Conservation (phyloP, 2,797 vertebrate genomes). For the Fratercula arctica region DNA sequence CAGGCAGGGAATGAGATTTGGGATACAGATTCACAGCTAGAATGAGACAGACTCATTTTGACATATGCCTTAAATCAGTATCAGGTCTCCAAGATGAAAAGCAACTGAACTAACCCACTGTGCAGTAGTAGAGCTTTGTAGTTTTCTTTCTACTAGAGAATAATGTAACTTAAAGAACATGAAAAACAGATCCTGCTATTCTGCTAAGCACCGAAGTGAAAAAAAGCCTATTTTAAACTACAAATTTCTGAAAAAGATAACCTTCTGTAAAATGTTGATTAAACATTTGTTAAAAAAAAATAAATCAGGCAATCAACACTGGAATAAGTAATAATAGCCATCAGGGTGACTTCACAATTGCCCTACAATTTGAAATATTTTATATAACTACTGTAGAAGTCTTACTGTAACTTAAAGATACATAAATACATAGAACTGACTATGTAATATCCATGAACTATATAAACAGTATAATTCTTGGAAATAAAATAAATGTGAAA, state of each 20-base stretch:
- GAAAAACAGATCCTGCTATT: background rate
- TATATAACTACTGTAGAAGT: background rate
- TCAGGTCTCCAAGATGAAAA: background rate
- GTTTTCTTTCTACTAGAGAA: background rate
- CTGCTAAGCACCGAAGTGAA: background rate
- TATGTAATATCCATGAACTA: background rate
- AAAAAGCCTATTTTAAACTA: background rate
- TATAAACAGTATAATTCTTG: background rate
- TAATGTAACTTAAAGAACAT: background rate
- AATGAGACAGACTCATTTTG: background rate
- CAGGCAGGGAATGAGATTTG: background rate
- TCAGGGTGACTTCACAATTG: conserved; percentile 8
- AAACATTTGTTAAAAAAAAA: conserved; percentile 7
- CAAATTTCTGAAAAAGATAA: background rate
- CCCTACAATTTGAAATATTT: conserved; percentile 19
- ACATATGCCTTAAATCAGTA: background rate
- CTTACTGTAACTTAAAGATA: background rate
- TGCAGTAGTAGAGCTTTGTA: background rate
- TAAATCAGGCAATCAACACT: background rate
- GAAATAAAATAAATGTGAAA: conserved; percentile 33
- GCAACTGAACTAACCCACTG: background rate
- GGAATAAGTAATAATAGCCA: background rate
- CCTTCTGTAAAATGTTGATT: background rate
- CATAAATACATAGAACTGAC: background rate
- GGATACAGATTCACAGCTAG: background rate